Evolutionary conservation across 2,797 vertebrate genomes (phyloP).

Genomic region (Sebastes iracundus): DNA sequence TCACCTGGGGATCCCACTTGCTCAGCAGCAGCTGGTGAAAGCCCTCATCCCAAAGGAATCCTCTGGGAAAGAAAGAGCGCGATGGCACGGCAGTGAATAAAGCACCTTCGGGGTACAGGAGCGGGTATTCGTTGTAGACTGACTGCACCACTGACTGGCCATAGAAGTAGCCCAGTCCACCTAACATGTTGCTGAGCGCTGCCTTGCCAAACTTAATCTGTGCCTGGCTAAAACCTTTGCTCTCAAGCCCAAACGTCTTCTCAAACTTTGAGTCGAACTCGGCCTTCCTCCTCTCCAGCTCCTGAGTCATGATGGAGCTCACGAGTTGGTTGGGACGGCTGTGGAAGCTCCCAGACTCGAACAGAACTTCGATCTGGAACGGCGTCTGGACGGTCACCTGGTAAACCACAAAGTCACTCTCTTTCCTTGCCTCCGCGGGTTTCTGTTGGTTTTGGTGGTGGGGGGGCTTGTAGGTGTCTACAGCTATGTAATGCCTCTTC

Average conservation of each 20-base stretch:
- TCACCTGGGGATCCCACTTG: slow-evolving; percentile 90
- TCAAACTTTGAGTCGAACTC: slow-evolving; percentile 88
- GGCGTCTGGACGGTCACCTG: slow-evolving; percentile 91
- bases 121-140: slow-evolving; percentile 77
- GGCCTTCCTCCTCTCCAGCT: slow-evolving; percentile 77
- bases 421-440: slow-evolving; percentile 60
- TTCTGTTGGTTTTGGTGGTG: slow-evolving; percentile 77
- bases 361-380: slow-evolving; percentile 87
- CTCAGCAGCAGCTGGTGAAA: slow-evolving; percentile 93
- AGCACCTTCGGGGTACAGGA: slow-evolving; percentile 81
- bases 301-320: slow-evolving; percentile 79
- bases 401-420: slow-evolving; percentile 88
- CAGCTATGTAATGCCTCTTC: slow-evolving; percentile 87
- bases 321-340: slow-evolving; percentile 81
- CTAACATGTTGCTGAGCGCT: slow-evolving; percentile 92
- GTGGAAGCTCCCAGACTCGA: slow-evolving; percentile 90
- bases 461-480: slow-evolving; percentile 80
- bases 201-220: slow-evolving; percentile 88
- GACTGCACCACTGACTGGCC: slow-evolving; percentile 91
- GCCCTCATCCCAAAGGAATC: slow-evolving; percentile 98
- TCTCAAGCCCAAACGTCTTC: slow-evolving; percentile 83
- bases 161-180: slow-evolving; percentile 93
- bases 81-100: slow-evolving; percentile 94
- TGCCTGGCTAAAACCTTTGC: slow-evolving; percentile 77
- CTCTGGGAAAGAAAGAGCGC: slow-evolving; percentile 95